Evolutionary conservation across 2,888 invertebrate genomes (phyloP).

Genomic region (Brachynemurus nebulosus): DNA sequence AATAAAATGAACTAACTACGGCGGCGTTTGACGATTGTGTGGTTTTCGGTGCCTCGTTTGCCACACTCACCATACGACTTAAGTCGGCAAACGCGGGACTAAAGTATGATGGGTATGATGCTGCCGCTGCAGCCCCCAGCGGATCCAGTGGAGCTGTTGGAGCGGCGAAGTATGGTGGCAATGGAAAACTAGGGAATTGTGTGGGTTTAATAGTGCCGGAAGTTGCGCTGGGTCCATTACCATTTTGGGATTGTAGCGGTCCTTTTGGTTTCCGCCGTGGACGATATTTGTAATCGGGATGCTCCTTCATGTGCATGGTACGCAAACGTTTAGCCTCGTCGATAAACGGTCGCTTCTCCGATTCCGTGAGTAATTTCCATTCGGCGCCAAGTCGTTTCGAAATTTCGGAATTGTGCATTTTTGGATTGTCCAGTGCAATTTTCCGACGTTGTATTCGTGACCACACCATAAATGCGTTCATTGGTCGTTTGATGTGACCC

Average conservation of each 20-base stretch:
- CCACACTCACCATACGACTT: slow-evolving; percentile 26
- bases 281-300: slow-evolving; percentile 83
- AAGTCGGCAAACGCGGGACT: slow-evolving; percentile 47
- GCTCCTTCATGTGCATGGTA: slow-evolving; percentile 79
- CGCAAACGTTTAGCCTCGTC: slow-evolving; percentile 87
- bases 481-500: slow-evolving; percentile 86
- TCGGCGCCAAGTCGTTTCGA: slow-evolving; percentile 84
- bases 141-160: slow-evolving; percentile 40
- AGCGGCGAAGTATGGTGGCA: slow-evolving; percentile 48
- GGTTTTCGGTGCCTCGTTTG: slow-evolving; percentile 12
- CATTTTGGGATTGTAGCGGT: slow-evolving; percentile 35
- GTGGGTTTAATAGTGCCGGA: slow-evolving; percentile 24
- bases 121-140: slow-evolving; percentile 45
- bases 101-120: slow-evolving; percentile 57
- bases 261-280: slow-evolving; percentile 75
- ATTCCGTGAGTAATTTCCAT: slow-evolving; percentile 80
- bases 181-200: slow-evolving; percentile 46
- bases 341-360: slow-evolving; percentile 84
- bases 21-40: slow-evolving; percentile 34
- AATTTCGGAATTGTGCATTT: slow-evolving; percentile 83
- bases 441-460: slow-evolving; percentile 80
- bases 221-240: slow-evolving; percentile 19
- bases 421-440: slow-evolving; percentile 89
- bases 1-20: slow-evolving; percentile 53
- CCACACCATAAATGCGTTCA: slow-evolving; percentile 99